phyloP scores from a whole-genome alignment of 2,888 invertebrate species.

The Cosmopolites sordidus region DNA sequence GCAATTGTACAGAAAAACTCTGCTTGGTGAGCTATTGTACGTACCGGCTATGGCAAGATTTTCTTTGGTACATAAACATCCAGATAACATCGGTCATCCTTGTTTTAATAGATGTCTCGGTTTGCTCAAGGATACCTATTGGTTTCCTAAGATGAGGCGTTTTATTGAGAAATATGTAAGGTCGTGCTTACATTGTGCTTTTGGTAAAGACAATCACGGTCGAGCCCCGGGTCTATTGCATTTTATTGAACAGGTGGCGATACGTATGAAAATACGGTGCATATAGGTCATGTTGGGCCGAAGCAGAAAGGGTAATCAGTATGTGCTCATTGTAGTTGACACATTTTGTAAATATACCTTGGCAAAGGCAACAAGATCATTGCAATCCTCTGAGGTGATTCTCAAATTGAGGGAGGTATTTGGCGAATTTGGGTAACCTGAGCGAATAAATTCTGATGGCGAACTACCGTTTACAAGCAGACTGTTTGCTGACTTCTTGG shows the following conservation, averaged over 20 bases:
- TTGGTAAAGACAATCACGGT: constrained; percentile 33
- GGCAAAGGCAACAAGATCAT: constrained; percentile 6
- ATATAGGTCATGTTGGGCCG: constrained; percentile 17
- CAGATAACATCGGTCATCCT: constrained; percentile 8
- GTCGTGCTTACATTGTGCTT: constrained; percentile 37
- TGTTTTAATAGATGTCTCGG: constrained; percentile 13
- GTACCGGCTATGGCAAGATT: constrained; percentile 17
- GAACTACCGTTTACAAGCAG: constrained; percentile 14
- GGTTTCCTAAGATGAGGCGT: constrained; percentile 22
- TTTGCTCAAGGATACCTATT: constrained; percentile 10
- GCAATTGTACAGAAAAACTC: constrained; percentile 17
- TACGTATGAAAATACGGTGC: constrained; percentile 13
- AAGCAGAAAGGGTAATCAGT: too few species aligned
- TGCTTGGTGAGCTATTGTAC: constrained; percentile 10
- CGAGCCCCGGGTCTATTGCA: constrained; percentile 6
- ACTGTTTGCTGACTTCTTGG: constrained; percentile 11
- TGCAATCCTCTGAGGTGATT: constrained; percentile 6
- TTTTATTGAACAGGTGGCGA: constrained; percentile 9
- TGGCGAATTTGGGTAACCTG: constrained; percentile 15
- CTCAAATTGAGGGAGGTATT: background rate
- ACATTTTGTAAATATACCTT: constrained; percentile 14
- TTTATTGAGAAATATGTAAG: constrained; percentile 19
- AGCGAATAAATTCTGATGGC: constrained; percentile 13
- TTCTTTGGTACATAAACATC: constrained; percentile 7
- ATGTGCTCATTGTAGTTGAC: constrained; percentile 29